Conservation (phyloP, 2,888 invertebrate genomes). For the Acrobasis consociella region DNA sequence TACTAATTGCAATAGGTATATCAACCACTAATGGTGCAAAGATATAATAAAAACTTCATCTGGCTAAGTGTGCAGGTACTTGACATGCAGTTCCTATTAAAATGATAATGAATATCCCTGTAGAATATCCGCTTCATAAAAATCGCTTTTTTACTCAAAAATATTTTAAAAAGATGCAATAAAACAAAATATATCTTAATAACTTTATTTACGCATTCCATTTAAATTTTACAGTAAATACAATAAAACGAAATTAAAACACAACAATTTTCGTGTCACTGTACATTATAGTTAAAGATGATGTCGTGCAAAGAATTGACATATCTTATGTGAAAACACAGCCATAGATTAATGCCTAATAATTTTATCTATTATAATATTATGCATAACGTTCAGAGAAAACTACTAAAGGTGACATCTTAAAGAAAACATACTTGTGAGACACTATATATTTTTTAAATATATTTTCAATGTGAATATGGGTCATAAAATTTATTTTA, state of each 20-base stretch:
- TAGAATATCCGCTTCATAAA: too few relatives aligned
- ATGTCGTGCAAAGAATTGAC: conserved; percentile 81
- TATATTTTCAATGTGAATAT: conserved; percentile 13
- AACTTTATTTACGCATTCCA: conserved; percentile 77
- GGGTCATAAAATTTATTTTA: conserved; percentile 11
- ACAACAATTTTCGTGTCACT: conserved; percentile 62
- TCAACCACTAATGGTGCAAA: too few relatives aligned
- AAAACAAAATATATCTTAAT: conserved; percentile 33
- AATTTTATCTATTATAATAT: conserved; percentile 32
- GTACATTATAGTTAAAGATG: conserved; percentile 72
- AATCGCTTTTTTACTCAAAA: too few relatives aligned
- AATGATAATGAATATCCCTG: too few relatives aligned
- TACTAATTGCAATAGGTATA: too few relatives aligned
- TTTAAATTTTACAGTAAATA: conserved; percentile 68
- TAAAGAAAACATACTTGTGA: conserved; percentile 36
- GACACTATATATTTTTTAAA: conserved; percentile 35
- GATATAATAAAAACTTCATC: too few relatives aligned
- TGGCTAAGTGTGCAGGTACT: too few relatives aligned
- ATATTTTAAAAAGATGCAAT: neutral
- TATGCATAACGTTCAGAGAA: conserved; percentile 40
- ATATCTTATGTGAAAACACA: conserved; percentile 80
- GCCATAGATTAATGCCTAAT: conserved; percentile 77
- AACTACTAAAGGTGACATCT: conserved; percentile 42
- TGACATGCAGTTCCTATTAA: too few relatives aligned
- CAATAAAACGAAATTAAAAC: conserved; percentile 54